Conservation (phyloP, 2,888 invertebrate species). For the Mythimna loreyi region DNA sequence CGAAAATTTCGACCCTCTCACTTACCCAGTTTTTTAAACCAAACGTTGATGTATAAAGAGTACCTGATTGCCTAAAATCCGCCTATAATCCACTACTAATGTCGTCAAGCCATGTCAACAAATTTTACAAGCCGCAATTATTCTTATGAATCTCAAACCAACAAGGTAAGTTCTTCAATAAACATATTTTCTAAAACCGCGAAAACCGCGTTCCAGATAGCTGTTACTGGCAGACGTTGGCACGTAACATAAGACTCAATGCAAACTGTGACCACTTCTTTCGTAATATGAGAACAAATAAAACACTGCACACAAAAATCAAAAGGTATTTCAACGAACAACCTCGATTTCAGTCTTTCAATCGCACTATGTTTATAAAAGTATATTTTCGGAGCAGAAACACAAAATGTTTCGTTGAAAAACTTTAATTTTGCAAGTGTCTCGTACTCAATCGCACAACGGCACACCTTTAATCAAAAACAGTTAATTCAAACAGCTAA, state of each 20-base stretch:
- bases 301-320: background rate
- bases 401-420: background rate
- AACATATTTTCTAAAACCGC: background rate
- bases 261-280: background rate
- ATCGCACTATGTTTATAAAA: background rate
- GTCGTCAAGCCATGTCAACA: too few relatives aligned
- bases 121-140: background rate
- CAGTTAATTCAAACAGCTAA: too few relatives aligned
- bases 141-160: background rate
- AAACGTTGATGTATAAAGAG: too few relatives aligned
- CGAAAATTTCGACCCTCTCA: too few relatives aligned
- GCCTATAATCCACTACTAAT: too few relatives aligned
- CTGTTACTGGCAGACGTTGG: background rate
- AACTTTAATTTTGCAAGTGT: background rate
- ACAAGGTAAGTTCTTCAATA: background rate
- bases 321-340: background rate
- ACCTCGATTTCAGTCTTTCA: background rate
- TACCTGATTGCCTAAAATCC: too few relatives aligned
- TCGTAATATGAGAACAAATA: background rate
- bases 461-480: too few relatives aligned
- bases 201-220: background rate
- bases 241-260: conserved; percentile 8
- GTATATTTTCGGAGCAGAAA: too few relatives aligned
- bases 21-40: too few relatives aligned
- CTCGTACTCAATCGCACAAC: too few relatives aligned